Conservation (phyloP, 2,797 vertebrate genomes). For the Enteromius anoplus region DNA sequence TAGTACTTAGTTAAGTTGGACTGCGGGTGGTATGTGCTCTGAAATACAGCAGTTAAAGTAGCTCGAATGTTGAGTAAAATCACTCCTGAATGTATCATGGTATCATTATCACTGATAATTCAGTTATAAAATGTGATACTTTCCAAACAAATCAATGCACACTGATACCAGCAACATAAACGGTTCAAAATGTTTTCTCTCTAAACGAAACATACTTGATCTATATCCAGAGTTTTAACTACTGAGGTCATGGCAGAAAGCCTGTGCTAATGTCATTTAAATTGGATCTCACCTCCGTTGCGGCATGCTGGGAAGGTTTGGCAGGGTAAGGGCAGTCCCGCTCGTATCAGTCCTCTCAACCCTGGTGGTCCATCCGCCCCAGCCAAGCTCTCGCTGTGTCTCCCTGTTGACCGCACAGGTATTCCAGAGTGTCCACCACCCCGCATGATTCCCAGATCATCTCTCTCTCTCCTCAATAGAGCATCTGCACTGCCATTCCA, state of each 20-base stretch:
- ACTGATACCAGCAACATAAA: background rate
- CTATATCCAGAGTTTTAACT: conserved; percentile 2
- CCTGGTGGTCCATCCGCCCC: conserved; percentile 73
- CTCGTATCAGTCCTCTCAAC: conserved; percentile 81
- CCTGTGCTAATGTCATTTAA: background rate
- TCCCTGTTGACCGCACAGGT: conserved; percentile 80
- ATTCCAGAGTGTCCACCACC: conserved; percentile 78
- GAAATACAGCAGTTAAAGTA: background rate
- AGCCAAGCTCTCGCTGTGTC: conserved; percentile 79
- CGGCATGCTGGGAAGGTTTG: conserved; percentile 92
- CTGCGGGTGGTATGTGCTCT: background rate
- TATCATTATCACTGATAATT: background rate
- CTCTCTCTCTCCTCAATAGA: conserved; percentile 79
- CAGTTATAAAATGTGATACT: background rate
- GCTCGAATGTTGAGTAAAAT: background rate
- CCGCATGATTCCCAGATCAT: conserved; percentile 74
- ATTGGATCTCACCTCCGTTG: conserved; percentile 81
- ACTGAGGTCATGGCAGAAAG: conserved; percentile 26
- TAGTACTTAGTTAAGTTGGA: conserved; percentile 11
- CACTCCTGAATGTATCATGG: background rate
- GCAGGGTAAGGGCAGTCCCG: conserved; percentile 85
- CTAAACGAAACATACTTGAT: background rate
- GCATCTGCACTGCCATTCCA: conserved; percentile 84
- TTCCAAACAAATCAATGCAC: background rate
- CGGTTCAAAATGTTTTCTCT: background rate